These are phyloP conservation scores for Sinonovacula constricta DNA, from an alignment of 1,140 invertebrate species.

Conservation along the genomic window DNA sequence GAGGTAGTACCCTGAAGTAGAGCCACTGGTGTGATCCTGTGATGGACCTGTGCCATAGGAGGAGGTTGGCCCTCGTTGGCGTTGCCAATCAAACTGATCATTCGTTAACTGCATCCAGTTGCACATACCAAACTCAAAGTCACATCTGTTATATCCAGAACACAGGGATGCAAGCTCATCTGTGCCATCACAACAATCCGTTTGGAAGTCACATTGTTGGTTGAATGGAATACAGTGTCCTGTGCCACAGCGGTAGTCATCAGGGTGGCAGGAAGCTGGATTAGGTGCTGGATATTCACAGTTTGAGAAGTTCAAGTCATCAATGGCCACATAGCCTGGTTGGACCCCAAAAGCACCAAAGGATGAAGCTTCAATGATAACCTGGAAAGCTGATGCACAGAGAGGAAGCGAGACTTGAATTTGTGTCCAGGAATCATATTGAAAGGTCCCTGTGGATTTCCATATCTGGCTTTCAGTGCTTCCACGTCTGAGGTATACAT, in stretches of 20 bases:
- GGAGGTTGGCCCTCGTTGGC: slow-evolving; percentile 61
- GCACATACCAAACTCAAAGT: slow-evolving; percentile 70
- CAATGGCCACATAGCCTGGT: slow-evolving; percentile 63
- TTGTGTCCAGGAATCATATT: slow-evolving; percentile 63
- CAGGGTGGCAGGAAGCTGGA: slow-evolving; percentile 34
- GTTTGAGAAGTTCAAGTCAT: slow-evolving; percentile 65
- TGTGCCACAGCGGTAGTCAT: slow-evolving; percentile 60
- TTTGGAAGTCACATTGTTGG: slow-evolving; percentile 68
- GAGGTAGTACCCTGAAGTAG: slow-evolving; percentile 67
- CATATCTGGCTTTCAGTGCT: slow-evolving; percentile 61
- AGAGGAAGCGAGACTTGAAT: slow-evolving; percentile 55
- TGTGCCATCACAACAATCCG: slow-evolving; percentile 72
- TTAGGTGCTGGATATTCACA: slow-evolving; percentile 55
- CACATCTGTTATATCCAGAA: slow-evolving; percentile 62
- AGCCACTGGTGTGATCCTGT: slow-evolving; percentile 68
- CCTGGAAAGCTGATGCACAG: slow-evolving; percentile 70
- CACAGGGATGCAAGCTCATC: slow-evolving; percentile 65
- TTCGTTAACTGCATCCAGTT: slow-evolving; percentile 67
- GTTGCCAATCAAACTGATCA: slow-evolving; percentile 74
- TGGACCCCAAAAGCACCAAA: slow-evolving; percentile 6
- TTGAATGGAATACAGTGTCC: slow-evolving; percentile 66
- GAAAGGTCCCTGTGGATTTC: slow-evolving; percentile 13
- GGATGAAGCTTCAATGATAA: slow-evolving; percentile 64
- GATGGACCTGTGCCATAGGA: slow-evolving; percentile 67
- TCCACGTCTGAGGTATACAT: slow-evolving; percentile 57